Percentiles rank a stretch among this genome's conserved stretches.
These are phyloP conservation scores for Cataglyphis livida DNA, from an alignment of 2,888 invertebrate genomes.

Conservation along the genomic window DNA sequence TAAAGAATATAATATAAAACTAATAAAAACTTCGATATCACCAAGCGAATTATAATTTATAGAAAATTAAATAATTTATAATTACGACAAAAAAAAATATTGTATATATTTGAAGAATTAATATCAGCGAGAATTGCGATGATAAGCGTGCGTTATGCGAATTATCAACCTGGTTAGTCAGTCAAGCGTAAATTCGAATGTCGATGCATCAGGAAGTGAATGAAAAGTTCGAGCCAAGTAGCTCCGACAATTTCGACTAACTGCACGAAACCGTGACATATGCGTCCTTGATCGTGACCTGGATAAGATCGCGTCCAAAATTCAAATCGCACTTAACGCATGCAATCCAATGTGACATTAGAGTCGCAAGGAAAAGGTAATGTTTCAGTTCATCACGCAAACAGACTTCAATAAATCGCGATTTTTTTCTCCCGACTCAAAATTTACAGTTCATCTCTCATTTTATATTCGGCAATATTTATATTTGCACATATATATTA, in stretches of 20 bases:
- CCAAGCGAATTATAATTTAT: conserved; percentile 10
- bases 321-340: conserved; percentile 7
- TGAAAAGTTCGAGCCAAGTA: conserved; percentile 43
- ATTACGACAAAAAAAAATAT: neutral
- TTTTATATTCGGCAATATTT: neutral
- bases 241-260: conserved; percentile 21
- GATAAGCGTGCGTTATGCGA: neutral
- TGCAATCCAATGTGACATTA: neutral
- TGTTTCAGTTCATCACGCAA: neutral
- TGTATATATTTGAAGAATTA: neutral
- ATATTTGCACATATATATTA: neutral
- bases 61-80: conserved; percentile 21
- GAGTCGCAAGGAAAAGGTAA: neutral
- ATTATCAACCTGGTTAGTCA: conserved; percentile 28
- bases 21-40: neutral
- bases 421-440: neutral
- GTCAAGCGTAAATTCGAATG: conserved; percentile 23
- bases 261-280: conserved; percentile 14
- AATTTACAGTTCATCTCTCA: neutral
- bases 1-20: neutral
- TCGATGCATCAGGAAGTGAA: conserved; percentile 8
- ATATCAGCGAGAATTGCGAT: neutral
- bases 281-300: conserved; percentile 49
- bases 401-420: neutral
- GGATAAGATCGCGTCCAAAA: conserved; percentile 31